A percentile compares a stretch with the other conserved stretches of the same genome.
phyloP scores from a whole-genome alignment of 2,797 vertebrate genomes.

The Sternotherus odoratus region DNA sequence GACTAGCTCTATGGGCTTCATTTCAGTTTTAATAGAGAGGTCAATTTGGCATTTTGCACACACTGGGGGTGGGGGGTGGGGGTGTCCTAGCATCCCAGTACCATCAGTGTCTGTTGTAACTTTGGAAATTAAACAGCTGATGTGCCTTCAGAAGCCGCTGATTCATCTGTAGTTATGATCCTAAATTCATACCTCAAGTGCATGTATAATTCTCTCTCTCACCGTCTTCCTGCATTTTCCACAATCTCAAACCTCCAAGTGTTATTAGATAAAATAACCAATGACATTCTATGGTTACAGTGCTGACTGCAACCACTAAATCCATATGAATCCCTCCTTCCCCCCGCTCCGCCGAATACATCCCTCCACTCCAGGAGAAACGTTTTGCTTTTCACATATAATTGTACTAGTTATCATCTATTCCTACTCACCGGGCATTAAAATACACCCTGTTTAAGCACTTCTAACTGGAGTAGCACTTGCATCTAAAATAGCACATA shows the following conservation, averaged over 20 bases:
- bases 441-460: constrained; percentile 76
- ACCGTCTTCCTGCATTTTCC: neutral
- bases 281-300: constrained; percentile 64
- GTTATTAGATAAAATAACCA: constrained; percentile 71
- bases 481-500: constrained; percentile 70
- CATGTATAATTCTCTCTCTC: constrained; percentile 41
- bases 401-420: constrained; percentile 77
- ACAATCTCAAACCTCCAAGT: constrained; percentile 54
- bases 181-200: constrained; percentile 59
- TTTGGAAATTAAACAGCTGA: constrained; percentile 49
- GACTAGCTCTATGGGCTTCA: neutral
- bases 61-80: neutral
- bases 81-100: neutral
- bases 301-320: constrained; percentile 73
- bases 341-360: neutral
- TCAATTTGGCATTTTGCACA: neutral
- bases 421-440: constrained; percentile 76
- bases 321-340: constrained; percentile 67
- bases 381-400: constrained; percentile 79
- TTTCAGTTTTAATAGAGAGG: neutral
- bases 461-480: constrained; percentile 69
- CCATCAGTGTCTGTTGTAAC: constrained; percentile 4
- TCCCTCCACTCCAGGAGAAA: constrained; percentile 52
- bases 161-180: constrained; percentile 51
- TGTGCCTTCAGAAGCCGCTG: constrained; percentile 27